Conservation (phyloP, 2,113 vertebrate genomes). For the Vicugna pacos region DNA sequence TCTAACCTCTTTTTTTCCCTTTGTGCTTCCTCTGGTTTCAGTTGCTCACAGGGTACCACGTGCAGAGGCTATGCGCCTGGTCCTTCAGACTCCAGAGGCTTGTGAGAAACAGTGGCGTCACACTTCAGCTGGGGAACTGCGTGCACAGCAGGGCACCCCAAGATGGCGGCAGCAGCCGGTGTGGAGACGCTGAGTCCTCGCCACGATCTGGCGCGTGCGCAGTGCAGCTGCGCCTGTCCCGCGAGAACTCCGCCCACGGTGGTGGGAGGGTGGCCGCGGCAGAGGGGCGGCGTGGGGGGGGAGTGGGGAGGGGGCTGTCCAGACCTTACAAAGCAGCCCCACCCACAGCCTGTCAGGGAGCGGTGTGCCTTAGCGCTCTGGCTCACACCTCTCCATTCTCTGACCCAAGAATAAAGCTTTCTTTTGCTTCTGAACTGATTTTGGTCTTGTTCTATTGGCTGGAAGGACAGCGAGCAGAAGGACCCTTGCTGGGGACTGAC, state of each 20-base stretch:
- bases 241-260: too few relatives aligned
- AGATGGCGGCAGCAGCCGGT: background rate
- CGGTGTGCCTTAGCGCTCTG: background rate
- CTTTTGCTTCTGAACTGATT: background rate
- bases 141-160: background rate
- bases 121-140: background rate
- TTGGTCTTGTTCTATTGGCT: background rate
- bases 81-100: background rate
- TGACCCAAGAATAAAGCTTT: too few relatives aligned
- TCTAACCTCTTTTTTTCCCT: background rate
- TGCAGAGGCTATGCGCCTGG: background rate
- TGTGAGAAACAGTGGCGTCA: background rate
- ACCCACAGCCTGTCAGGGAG: background rate
- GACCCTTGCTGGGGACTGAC: too few relatives aligned
- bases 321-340: background rate
- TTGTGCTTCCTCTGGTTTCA: background rate
- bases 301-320: too few relatives aligned
- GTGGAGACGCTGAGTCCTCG: accelerated
- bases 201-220: background rate
- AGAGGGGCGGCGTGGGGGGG: too few relatives aligned
- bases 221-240: accelerated
- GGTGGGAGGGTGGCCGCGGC: too few relatives aligned
- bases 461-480: background rate
- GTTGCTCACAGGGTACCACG: background rate
- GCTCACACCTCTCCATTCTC: background rate